These are phyloP conservation scores for Chloroclysta siterata DNA, from an alignment of 2,888 invertebrate species.

Conservation along the genomic window DNA sequence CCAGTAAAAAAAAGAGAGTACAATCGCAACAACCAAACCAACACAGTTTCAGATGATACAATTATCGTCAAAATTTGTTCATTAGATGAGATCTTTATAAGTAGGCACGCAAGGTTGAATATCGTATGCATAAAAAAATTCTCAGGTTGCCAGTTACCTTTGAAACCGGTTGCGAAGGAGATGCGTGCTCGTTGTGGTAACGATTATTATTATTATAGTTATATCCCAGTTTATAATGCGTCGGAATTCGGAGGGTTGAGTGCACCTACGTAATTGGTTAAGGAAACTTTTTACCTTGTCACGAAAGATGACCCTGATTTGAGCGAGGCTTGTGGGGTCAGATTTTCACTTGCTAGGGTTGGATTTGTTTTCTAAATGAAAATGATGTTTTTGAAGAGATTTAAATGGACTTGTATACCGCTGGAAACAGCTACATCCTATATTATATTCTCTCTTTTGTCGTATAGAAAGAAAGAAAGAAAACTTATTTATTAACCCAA, in stretches of 20 bases:
- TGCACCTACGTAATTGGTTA: constrained; percentile 54
- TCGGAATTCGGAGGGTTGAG: constrained; percentile 61
- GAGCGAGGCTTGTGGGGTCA: constrained; percentile 14
- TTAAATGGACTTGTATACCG: too few species aligned
- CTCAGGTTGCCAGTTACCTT: constrained; percentile 39
- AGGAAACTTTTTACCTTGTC: constrained; percentile 46
- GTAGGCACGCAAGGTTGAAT: constrained; percentile 37
- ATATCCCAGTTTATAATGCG: constrained; percentile 56
- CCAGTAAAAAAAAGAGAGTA: not conserved
- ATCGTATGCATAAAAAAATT: constrained; percentile 34
- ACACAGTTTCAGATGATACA: constrained; percentile 46
- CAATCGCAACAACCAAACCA: constrained; percentile 40
- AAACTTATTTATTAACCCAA: too few species aligned
- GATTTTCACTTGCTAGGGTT: not conserved
- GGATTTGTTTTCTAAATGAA: not conserved
- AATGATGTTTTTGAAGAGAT: too few species aligned
- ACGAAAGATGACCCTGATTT: constrained; percentile 25
- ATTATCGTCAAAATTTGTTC: constrained; percentile 14
- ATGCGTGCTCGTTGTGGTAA: constrained; percentile 71
- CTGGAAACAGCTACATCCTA: too few species aligned
- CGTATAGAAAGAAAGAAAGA: too few species aligned
- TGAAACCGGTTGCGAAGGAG: constrained; percentile 62
- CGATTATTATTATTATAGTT: constrained; percentile 68
- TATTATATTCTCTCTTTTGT: too few species aligned
- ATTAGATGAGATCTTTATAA: constrained; percentile 30